A percentile compares a stretch with the other conserved stretches of the same genome.
phyloP scores from a whole-genome alignment of 2,113 vertebrate genomes.

The Calyptommatus sinebrachiatus region DNA sequence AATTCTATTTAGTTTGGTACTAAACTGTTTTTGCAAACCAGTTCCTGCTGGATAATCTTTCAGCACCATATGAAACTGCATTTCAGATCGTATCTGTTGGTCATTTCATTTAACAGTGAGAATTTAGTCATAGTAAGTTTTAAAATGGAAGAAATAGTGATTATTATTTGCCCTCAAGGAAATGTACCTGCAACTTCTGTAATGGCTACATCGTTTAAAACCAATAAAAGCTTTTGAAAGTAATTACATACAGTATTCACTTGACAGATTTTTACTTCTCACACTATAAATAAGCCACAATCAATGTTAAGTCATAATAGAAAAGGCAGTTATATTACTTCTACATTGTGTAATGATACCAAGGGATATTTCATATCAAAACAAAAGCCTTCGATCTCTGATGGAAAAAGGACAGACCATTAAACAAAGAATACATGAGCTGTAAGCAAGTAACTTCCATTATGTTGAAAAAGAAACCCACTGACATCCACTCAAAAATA shows the following conservation, averaged over 20 bases:
- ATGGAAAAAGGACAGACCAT: neutral
- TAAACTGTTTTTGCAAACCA: constrained; percentile 16
- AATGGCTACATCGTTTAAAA: constrained; percentile 55
- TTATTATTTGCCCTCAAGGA: constrained; percentile 60
- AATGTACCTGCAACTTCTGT: constrained; percentile 57
- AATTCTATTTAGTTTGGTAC: constrained; percentile 3
- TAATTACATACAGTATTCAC: constrained; percentile 66
- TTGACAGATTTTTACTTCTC: constrained; percentile 60
- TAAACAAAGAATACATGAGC: constrained; percentile 24
- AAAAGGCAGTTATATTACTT: constrained; percentile 56
- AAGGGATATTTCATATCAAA: constrained; percentile 41
- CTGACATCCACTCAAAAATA: neutral
- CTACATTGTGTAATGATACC: constrained; percentile 42
- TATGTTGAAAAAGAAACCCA: neutral
- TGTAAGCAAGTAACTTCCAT: constrained; percentile 3
- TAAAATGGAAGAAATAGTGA: constrained; percentile 60
- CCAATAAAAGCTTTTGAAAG: constrained; percentile 56
- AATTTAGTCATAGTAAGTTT: constrained; percentile 54
- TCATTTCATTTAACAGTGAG: constrained; percentile 57
- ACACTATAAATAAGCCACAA: constrained; percentile 63
- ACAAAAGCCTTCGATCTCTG: constrained; percentile 39
- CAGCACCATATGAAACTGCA: constrained; percentile 30
- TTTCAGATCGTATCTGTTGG: constrained; percentile 31
- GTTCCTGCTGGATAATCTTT: constrained; percentile 42
- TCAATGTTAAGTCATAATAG: constrained; percentile 64